Base-by-base conservation (phyloP, 2,888 invertebrate genomes). In the Cosmia trapezina region DNA sequence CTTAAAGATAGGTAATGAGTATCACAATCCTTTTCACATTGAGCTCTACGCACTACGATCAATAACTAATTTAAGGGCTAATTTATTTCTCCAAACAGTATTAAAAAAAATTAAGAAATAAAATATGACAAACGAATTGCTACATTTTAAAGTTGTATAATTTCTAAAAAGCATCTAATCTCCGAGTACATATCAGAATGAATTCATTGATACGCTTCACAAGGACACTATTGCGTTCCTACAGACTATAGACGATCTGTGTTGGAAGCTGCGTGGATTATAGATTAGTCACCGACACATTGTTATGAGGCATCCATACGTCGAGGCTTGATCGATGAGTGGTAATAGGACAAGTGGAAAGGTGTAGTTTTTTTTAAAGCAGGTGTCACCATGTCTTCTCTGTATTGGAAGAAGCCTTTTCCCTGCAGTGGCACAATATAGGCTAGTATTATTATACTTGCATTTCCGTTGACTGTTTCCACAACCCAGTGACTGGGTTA, bases 161-260 rank as follows among this genome's bases (percentile, higher is more conserved):
- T 54, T 51, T 59, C 17, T 6, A 22, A 28, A 67, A 1, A 60
- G 51, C 37, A 17, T 17, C 19, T 1, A 61, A 66, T 66, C 61
- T 33, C 22, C 2, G 11, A 45, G 80, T 51, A 37, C 70, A 77
- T 53, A 49, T 17, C 41, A 45, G 81, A 81, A 72, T 54, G 37
- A 61, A 75, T 65, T 53, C 59, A 72, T 71, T 70, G 78, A 81
- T 81, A 81, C 61, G 19, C 43, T 53, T 37, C 41, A 76, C 88
- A 88, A 88, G 88, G 88, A 87, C 88, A 83, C 65, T 41, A 68
- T 76, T 81, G 86, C 78, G 83, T 76, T 84, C 12, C 9, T 49
- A 37, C 5, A 73, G 41, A 43, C 47, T 49, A 9, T 17, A 81
- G 72, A 73, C 70, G 73, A 82, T 69, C 65, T 67, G 63, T 73